A percentile compares a stretch with the other conserved stretches of the same genome.
phyloP scores from a whole-genome alignment of 2,797 vertebrate genomes.

The Nyctalus aviator region DNA sequence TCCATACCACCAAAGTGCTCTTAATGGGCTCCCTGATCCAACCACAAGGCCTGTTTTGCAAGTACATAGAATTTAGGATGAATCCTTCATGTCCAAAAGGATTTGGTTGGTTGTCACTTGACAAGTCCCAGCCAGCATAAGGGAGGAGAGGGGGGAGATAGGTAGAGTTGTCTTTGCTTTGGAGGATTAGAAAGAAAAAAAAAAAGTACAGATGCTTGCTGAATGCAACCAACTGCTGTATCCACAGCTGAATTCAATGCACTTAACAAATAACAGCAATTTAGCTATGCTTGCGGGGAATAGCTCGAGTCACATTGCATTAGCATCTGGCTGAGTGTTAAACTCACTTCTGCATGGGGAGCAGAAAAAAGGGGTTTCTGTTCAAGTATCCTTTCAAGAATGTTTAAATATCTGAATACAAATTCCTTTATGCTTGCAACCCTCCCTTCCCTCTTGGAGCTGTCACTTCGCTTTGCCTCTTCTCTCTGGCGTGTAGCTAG shows the following conservation, averaged over 20 bases:
- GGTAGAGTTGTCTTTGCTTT: constrained; percentile 89
- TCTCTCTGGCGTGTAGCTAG: constrained; percentile 77
- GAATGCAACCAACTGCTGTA: constrained; percentile 90
- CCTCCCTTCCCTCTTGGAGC: constrained; percentile 86
- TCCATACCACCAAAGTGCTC: constrained; percentile 92
- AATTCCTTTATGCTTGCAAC: constrained; percentile 89
- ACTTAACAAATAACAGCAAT: constrained; percentile 99
- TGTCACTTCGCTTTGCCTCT: constrained; percentile 80
- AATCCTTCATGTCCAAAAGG: constrained; percentile 91
- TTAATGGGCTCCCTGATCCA: constrained; percentile 91
- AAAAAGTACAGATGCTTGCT: constrained; percentile 90
- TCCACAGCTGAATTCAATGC: constrained; percentile 94
- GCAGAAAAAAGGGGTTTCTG: constrained; percentile 90
- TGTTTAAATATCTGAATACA: constrained; percentile 92
- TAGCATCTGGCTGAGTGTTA: constrained; percentile 93
- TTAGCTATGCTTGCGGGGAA: constrained; percentile 94
- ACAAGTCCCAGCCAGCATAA: constrained; percentile 90
- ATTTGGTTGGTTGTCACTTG: constrained; percentile 92
- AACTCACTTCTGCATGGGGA: constrained; percentile 90
- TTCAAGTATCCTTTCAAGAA: constrained; percentile 90
- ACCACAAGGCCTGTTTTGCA: constrained; percentile 89
- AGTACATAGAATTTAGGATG: constrained; percentile 89
- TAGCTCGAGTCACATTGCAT: constrained; percentile 95
- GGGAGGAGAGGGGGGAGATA: constrained; percentile 84
- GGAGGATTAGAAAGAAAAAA: constrained; percentile 84